Conservation (phyloP, 2,888 invertebrate genomes). For the Plebejus melissa region DNA sequence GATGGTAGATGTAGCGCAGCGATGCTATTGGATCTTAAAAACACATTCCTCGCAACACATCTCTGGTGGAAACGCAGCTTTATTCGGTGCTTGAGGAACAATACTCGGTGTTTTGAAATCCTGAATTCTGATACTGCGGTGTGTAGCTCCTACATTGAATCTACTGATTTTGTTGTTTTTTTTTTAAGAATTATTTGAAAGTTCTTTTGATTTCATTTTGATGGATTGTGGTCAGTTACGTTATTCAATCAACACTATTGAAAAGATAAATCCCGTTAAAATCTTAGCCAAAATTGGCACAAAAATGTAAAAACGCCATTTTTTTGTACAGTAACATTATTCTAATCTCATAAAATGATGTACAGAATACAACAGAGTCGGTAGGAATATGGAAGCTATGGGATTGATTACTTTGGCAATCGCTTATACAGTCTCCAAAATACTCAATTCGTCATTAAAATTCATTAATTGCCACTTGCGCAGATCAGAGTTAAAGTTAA, state of each 20-base stretch:
- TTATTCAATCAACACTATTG: too few species aligned
- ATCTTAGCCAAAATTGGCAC: too few species aligned
- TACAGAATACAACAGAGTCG: neutral
- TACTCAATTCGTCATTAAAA: neutral
- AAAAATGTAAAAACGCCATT: neutral
- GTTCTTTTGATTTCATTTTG: neutral
- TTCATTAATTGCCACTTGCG: neutral
- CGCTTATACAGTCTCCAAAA: neutral
- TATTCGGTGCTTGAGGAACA: neutral
- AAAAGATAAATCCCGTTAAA: too few species aligned
- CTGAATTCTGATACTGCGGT: neutral
- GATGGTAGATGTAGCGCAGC: too few species aligned
- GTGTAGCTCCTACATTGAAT: neutral
- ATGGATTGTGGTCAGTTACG: too few species aligned
- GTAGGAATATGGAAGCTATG: neutral
- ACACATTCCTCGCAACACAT: too few species aligned
- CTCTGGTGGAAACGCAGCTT: neutral
- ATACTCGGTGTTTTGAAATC: neutral
- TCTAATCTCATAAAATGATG: neutral
- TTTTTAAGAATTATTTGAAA: neutral
- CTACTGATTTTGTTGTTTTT: neutral
- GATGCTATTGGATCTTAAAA: too few species aligned
- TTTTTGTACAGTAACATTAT: neutral
- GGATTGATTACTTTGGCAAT: constrained; percentile 1
- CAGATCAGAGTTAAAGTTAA: too few species aligned